Evolutionary conservation across 2,888 invertebrate species (phyloP).

Genomic region (Cynaeus angustus): DNA sequence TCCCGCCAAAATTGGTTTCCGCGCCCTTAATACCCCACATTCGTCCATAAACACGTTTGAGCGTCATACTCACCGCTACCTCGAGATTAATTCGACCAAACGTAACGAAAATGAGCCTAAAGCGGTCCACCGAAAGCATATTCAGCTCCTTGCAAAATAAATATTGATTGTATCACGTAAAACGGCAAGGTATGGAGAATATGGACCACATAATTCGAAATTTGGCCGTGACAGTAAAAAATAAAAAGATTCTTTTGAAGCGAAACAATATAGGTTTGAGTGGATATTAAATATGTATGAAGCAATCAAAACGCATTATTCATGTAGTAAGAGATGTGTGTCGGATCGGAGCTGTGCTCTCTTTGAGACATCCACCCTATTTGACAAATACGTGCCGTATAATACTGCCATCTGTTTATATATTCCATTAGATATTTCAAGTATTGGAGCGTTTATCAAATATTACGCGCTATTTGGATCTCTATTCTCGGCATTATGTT

Average conservation of each 20-base stretch:
- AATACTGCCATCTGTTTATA: constrained; percentile 64
- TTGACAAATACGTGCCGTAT: constrained; percentile 65
- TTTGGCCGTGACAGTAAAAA: constrained; percentile 46
- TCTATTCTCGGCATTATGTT: constrained; percentile 45
- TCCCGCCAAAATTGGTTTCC: constrained; percentile 9
- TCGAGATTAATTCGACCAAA: constrained; percentile 27
- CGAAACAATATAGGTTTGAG: constrained; percentile 61
- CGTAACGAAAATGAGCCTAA: constrained; percentile 17
- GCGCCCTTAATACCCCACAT: constrained; percentile 16
- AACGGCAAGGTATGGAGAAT: constrained; percentile 27
- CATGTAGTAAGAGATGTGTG: constrained; percentile 54
- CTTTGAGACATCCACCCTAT: constrained; percentile 60
- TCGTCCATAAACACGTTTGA: constrained; percentile 32
- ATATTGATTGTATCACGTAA: constrained; percentile 34
- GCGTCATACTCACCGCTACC: constrained; percentile 6
- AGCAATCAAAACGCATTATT: constrained; percentile 67
- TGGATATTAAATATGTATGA: constrained; percentile 66
- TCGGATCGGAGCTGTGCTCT: constrained; percentile 52
- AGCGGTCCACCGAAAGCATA: constrained; percentile 10
- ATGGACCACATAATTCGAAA: constrained; percentile 34
- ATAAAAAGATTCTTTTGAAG: constrained; percentile 51
- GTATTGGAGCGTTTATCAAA: constrained; percentile 53
- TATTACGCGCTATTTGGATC: constrained; percentile 51
- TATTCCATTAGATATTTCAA: constrained; percentile 65
- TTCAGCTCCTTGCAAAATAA: constrained; percentile 24